These are phyloP conservation scores for Wiebesia pumilae DNA, from an alignment of 1,140 invertebrate species.

Conservation along the genomic window DNA sequence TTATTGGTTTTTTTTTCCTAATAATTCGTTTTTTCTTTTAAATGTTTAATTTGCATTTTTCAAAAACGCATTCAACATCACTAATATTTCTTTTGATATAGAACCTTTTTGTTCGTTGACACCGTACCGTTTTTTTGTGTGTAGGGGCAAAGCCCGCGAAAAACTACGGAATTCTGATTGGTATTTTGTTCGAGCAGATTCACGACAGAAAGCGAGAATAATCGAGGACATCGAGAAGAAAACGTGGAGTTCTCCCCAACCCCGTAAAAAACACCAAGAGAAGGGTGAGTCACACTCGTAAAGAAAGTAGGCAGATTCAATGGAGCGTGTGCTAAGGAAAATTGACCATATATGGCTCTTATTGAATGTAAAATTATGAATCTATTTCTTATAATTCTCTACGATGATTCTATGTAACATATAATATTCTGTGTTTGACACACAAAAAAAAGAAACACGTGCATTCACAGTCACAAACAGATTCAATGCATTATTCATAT, in stretches of 20 bases:
- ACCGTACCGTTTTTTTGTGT: conserved; percentile 25
- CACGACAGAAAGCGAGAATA: conserved; percentile 33
- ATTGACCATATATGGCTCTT: conserved; percentile 5
- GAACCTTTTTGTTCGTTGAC: conserved; percentile 3
- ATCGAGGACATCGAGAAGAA: neutral
- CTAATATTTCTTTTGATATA: neutral
- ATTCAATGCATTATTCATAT: conserved; percentile 22
- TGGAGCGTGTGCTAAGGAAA: neutral
- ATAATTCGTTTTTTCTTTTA: no score
- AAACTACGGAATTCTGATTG: conserved; percentile 50
- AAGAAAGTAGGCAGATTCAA: neutral
- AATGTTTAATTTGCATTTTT: neutral
- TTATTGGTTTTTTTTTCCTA: no score
- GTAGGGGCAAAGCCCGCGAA: conserved; percentile 46
- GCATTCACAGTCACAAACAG: neutral
- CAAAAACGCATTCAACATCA: neutral
- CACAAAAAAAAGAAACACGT: neutral
- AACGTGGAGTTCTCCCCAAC: neutral
- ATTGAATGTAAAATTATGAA: conserved; percentile 15
- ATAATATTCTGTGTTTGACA: neutral
- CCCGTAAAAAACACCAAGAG: neutral
- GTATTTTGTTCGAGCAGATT: conserved; percentile 55
- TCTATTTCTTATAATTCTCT: conserved; percentile 19
- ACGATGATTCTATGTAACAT: neutral
- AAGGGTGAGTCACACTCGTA: neutral